These are phyloP conservation scores for Crossocerus cetratus DNA, from an alignment of 2,888 invertebrate genomes.

Conservation along the genomic window DNA sequence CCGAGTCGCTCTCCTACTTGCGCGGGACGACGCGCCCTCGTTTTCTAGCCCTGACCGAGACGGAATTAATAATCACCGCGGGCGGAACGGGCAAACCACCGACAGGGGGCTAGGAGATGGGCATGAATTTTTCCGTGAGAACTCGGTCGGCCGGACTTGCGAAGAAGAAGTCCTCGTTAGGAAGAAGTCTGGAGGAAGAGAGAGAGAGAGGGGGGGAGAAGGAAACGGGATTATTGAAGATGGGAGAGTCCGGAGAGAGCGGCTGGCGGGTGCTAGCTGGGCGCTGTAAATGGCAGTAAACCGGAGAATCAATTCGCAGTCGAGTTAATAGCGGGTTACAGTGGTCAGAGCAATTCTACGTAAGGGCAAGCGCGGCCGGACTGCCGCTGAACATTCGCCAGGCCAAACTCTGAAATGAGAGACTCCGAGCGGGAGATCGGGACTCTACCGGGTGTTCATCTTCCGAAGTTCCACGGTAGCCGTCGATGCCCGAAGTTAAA, in stretches of 20 bases:
- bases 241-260: neutral
- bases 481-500: constrained; percentile 43
- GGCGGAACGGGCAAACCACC: neutral
- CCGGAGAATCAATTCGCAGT: constrained; percentile 65
- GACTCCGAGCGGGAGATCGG: constrained; percentile 30
- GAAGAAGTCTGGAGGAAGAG: neutral
- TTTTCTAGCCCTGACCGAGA: neutral
- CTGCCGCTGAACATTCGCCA: constrained; percentile 41
- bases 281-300: constrained; percentile 60
- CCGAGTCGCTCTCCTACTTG: neutral
- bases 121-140: neutral
- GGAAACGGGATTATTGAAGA: constrained; percentile 4
- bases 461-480: constrained; percentile 34
- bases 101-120: neutral
- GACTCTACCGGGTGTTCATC: constrained; percentile 47
- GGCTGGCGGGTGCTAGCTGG: constrained; percentile 11
- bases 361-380: constrained; percentile 47
- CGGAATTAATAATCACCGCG: neutral
- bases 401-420: constrained; percentile 44
- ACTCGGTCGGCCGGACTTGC: no score
- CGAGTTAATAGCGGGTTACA: constrained; percentile 64
- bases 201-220: neutral
- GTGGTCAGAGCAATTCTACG: constrained; percentile 58
- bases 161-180: no score
- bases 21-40: neutral